Base-by-base conservation (phyloP, 2,113 vertebrate species). In the Lonchura striata region DNA sequence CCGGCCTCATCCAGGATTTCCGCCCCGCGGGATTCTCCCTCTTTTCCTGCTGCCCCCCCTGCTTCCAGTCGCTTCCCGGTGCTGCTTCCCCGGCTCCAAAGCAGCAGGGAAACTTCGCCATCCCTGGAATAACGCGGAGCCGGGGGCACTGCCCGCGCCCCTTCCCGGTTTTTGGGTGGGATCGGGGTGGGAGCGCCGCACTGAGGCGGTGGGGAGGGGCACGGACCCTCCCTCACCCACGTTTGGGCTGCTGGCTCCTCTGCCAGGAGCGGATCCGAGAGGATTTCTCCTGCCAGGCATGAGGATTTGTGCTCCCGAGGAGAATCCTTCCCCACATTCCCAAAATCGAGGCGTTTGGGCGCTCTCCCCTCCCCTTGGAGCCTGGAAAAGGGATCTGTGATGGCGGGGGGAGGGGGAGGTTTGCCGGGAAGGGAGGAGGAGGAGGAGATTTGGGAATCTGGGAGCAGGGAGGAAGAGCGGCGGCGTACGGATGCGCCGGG, bases 361-460 rank as follows among this genome's bases (percentile, higher is more conserved):
- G 7, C 65, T 44, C 15, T 74, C 19, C 49, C 46, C 41, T 69
- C 64, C 68, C 44, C 17, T 75, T 0, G 2, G 25, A 7, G 11
- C 64, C 18, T 11, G 66, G 39, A 44, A 9, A 37, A 63, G 80
- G 84, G 78, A 65, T 42, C 66, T 9, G n/a, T 64, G 90, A 44
- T 42, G 88, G 46, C 7, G 22, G 72, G 52, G 71, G 82, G 65
- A 42, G 66, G 75, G 65, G 72, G 59, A 42, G 79, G 47, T 47
- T 28, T 91, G 93, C 70, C 88, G 64, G 86, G 95, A 81, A 84
- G 61, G 11, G 86, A 83, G 74, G 90, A 88, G 90, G 92, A 86
- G 68, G 72, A 47, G 81, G 86, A 60, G 87, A 66, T 70, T 79
- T 47, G 79, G 85, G 82, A 49, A 65, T 46, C 60, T 60, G 92